phyloP scores from a whole-genome alignment of 2,113 vertebrate species.

The Antigone vipio region DNA sequence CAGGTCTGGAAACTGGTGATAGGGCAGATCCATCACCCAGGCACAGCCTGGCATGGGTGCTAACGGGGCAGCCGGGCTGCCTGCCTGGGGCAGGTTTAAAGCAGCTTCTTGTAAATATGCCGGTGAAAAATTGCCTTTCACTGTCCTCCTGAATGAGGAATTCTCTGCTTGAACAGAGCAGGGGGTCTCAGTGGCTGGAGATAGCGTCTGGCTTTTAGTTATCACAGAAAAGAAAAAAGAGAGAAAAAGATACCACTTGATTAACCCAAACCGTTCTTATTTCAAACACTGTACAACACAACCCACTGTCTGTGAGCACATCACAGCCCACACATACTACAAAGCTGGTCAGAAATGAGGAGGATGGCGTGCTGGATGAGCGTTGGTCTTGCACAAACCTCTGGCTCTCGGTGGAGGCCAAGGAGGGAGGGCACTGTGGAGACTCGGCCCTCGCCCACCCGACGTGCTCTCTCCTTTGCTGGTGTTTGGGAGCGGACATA shows the following conservation, averaged over 20 bases:
- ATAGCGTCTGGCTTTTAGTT: neutral
- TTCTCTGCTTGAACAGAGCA: neutral
- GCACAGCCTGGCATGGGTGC: neutral
- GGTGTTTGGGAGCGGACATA: neutral
- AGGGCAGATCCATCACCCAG: neutral
- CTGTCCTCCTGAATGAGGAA: neutral
- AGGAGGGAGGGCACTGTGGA: neutral
- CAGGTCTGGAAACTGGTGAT: neutral
- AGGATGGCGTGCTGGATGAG: neutral
- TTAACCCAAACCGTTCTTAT: neutral
- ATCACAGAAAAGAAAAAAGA: neutral
- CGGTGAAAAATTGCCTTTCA: neutral
- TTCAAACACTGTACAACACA: neutral
- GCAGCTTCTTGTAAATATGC: neutral
- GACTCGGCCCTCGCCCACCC: rapidly evolving
- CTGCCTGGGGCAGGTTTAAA: neutral
- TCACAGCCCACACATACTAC: rapidly evolving
- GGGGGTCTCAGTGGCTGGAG: neutral
- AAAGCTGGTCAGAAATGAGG: neutral
- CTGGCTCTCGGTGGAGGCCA: neutral
- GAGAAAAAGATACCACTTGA: neutral
- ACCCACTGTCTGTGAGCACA: rapidly evolving
- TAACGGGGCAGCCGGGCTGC: neutral
- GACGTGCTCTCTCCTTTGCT: rapidly evolving
- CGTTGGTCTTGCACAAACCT: no score